Conservation (phyloP, 2,888 invertebrate species). For the Scaptomyza polygonia region DNA sequence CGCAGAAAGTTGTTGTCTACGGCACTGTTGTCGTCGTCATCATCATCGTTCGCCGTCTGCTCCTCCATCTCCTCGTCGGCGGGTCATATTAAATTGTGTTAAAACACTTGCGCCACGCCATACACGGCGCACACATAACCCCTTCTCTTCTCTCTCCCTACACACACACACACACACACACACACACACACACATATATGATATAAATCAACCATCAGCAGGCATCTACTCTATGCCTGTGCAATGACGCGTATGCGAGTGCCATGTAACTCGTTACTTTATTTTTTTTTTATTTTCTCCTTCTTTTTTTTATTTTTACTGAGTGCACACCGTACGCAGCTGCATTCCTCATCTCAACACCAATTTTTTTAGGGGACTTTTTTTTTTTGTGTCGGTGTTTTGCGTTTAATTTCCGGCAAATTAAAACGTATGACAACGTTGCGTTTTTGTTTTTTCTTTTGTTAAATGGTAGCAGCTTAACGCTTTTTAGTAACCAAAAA, state of each 20-base stretch:
- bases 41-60: background rate
- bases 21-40: constrained; percentile 4
- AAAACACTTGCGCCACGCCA: constrained; percentile 55
- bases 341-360: constrained; percentile 8
- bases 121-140: constrained; percentile 21
- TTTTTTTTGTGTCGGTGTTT: constrained; percentile 18
- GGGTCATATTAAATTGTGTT: constrained; percentile 59
- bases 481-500: constrained; percentile 15
- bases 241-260: constrained; percentile 62
- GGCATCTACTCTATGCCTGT: constrained; percentile 20
- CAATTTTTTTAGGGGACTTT: constrained; percentile 2
- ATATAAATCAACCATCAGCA: constrained; percentile 6
- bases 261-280: constrained; percentile 62
- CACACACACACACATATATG: background rate
- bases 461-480: constrained; percentile 2
- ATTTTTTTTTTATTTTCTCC: background rate
- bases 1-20: constrained; percentile 25
- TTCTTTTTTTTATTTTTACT: background rate
- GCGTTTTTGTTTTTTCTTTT: constrained; percentile 3
- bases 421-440: constrained; percentile 61
- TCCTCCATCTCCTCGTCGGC: constrained; percentile 29
- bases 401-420: constrained; percentile 61
- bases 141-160: background rate
- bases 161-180: background rate
- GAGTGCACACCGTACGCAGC: constrained; percentile 1